phyloP scores from a whole-genome alignment of 2,797 vertebrate species.

The Parotocinclus haroldoi region DNA sequence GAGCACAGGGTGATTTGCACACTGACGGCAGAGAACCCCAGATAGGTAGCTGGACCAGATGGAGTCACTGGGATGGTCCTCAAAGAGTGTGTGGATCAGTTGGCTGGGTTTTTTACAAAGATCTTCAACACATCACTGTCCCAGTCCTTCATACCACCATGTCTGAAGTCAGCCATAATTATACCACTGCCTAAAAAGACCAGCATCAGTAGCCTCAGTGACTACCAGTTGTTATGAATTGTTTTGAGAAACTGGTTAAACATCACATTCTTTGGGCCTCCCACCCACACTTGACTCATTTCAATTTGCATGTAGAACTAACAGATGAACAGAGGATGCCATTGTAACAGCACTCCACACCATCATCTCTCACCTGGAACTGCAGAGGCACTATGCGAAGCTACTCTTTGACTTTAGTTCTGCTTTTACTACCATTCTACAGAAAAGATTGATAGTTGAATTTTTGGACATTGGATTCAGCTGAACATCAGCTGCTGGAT shows the following conservation, averaged over 20 bases:
- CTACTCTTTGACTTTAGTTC: too few species aligned
- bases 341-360: not conserved
- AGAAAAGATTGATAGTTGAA: not conserved
- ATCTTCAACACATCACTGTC: not conserved
- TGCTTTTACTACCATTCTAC: not conserved
- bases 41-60: not conserved
- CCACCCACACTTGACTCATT: not conserved
- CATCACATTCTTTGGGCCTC: not conserved
- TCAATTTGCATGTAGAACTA: not conserved
- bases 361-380: slow-evolving; percentile 1
- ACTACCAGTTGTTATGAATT: not conserved
- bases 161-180: not conserved
- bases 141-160: not conserved
- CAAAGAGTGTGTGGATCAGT: not conserved
- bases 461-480: not conserved
- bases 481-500: not conserved
- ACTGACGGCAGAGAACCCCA: too few species aligned
- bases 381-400: not conserved
- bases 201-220: not conserved
- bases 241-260: slow-evolving; percentile 1
- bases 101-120: not conserved
- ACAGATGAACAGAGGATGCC: not conserved
- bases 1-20: not conserved
- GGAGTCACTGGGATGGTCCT: not conserved
- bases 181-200: not conserved